Evolutionary conservation across 2,888 invertebrate species (phyloP).

Genomic region (Xylocampa areola): DNA sequence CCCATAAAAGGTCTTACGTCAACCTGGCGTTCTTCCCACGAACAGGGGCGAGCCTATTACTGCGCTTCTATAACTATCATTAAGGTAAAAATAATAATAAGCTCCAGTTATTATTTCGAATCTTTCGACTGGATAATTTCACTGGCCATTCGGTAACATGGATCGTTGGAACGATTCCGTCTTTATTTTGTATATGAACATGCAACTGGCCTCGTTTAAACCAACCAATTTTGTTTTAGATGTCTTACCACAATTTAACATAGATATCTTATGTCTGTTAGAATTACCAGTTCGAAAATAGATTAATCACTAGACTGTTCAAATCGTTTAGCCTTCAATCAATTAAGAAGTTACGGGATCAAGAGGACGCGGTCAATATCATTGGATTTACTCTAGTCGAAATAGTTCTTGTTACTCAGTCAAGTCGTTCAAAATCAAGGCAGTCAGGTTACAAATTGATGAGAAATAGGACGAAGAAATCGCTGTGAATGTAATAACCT

Average conservation of each 20-base stretch:
- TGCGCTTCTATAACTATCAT: slow-evolving; percentile 80
- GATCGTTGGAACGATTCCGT: slow-evolving; percentile 49
- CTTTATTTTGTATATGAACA: slow-evolving; percentile 63
- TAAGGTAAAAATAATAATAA: slow-evolving; percentile 82
- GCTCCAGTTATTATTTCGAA: slow-evolving; percentile 78
- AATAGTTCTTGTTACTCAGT: slow-evolving; percentile 50
- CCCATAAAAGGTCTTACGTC: slow-evolving; percentile 61
- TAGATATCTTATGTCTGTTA: slow-evolving; percentile 33
- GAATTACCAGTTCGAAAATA: slow-evolving; percentile 48
- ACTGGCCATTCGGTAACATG: slow-evolving; percentile 67
- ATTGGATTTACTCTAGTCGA: slow-evolving; percentile 51
- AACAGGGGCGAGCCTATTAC: slow-evolving; percentile 78
- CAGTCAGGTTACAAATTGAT: slow-evolving; percentile 50
- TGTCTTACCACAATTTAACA: slow-evolving; percentile 38
- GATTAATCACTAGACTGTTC: slow-evolving; percentile 48
- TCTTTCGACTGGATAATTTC: slow-evolving; percentile 79
- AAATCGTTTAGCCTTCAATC: slow-evolving; percentile 56
- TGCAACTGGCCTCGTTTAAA: slow-evolving; percentile 48
- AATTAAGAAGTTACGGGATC: slow-evolving; percentile 56
- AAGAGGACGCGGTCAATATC: slow-evolving; percentile 59
- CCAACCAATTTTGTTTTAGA: slow-evolving; percentile 48
- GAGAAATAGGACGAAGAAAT: slow-evolving; percentile 36
- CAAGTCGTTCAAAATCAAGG: slow-evolving; percentile 47
- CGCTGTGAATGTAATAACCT: slow-evolving; percentile 24
- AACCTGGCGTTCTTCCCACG: slow-evolving; percentile 76